Evolutionary conservation across 1,140 invertebrate species (phyloP), one percentile per base, ranked within the genome.

Genomic region (Rhizoglyphus robini): DNA sequence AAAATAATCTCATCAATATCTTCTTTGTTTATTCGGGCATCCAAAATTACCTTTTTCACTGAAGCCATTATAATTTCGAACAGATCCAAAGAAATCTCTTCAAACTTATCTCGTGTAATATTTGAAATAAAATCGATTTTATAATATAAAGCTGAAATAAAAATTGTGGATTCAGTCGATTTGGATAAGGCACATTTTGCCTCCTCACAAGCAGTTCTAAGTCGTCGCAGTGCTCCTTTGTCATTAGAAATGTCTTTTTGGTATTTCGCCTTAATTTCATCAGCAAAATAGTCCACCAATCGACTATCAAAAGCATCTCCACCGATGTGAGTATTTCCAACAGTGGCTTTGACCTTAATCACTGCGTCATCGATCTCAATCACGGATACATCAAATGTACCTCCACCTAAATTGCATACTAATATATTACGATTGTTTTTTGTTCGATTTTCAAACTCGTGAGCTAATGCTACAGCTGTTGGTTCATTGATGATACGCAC

Each of bases 401-500:
- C 41, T 15, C 41, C 41, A 46, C 41, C 41, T 15, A 72, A 66
- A 64, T 73, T 69, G 61, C 62, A 73, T 13, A 71, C 46, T n/a
- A 65, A 3, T 2, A 67, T 32, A 3, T 38, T 68, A 5, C 57
- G n/a, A n/a, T n/a, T 11, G n/a, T 68, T 15, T 62, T 49, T 13
- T n/a, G 31, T 46, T 29, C 81, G 66, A 85, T 76, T 69, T 68
- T 38, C 51, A 59, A 4, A n/a, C 60, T n/a, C 15, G 68, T 15
- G 27, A 49, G 70, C 58, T 20, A 25, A 70, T 20, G 70, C 65
- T 2, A 71, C 41, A 11, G 69, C 67, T 34, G 70, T 63, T 46
- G 41, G 41, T 46, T 46, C 23, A 23, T 15, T 46, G 41, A 46
- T 46, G 41, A 46, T 46, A 23, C 1, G 70, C 63, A 70, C 4